These are phyloP conservation scores for Kryptolebias marmoratus DNA, from an alignment of 2,113 vertebrate species.

Conservation along the genomic window DNA sequence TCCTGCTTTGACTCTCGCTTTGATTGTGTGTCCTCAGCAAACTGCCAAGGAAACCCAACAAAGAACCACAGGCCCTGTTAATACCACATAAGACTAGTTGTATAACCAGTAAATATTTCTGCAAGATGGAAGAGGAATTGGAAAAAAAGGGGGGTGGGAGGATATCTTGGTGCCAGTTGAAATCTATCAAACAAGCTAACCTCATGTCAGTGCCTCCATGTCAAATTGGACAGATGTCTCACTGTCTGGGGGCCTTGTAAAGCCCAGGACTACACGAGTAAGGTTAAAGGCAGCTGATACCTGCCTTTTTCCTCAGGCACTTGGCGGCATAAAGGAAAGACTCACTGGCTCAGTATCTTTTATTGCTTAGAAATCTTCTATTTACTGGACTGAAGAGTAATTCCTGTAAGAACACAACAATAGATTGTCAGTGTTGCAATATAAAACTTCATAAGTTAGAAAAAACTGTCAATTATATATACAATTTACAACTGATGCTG, in stretches of 20 bases:
- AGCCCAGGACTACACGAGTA: slow-evolving; percentile 21
- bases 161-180: slow-evolving; percentile 54
- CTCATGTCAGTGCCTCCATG: slow-evolving; percentile 64
- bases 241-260: slow-evolving; percentile 64
- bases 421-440: background rate
- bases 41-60: slow-evolving; percentile 45
- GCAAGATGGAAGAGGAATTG: slow-evolving; percentile 16
- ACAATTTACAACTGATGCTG: background rate
- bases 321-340: background rate
- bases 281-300: slow-evolving; percentile 37
- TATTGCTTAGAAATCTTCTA: background rate
- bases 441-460: slow-evolving; percentile 4
- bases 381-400: background rate
- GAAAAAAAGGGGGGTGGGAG: slow-evolving; percentile 13
- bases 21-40: slow-evolving; percentile 57
- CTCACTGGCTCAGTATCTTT: background rate
- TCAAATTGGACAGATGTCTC: slow-evolving; percentile 67
- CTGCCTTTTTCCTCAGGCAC: background rate
- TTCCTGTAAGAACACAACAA: background rate
- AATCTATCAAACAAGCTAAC: slow-evolving; percentile 57
- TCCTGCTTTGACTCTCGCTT: slow-evolving; percentile 50
- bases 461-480: slow-evolving; percentile 23
- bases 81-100: slow-evolving; percentile 49
- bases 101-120: slow-evolving; percentile 42
- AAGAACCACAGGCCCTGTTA: slow-evolving; percentile 39